Conservation (phyloP, 2,797 vertebrate genomes). For the Karalla daura region DNA sequence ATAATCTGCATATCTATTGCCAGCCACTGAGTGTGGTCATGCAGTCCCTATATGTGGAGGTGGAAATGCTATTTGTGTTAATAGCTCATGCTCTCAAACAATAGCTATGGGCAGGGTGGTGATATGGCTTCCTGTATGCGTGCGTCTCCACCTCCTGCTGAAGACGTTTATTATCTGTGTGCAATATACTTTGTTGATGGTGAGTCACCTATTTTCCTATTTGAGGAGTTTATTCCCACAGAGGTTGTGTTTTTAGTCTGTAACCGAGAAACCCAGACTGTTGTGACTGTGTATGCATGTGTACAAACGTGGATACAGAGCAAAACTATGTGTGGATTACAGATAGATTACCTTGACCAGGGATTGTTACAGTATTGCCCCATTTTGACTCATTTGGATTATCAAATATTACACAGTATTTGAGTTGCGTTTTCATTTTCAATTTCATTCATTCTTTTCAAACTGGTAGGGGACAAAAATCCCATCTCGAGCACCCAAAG, state of each 20-base stretch:
- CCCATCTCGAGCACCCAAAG: too few species aligned
- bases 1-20: conserved; percentile 45
- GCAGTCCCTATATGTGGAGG: background rate
- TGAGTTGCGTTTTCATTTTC: too few species aligned
- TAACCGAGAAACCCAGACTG: background rate
- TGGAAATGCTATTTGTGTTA: conserved; percentile 29
- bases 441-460: too few species aligned
- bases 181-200: background rate
- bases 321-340: too few species aligned
- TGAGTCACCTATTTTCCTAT: conserved; percentile 10
- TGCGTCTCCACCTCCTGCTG: background rate
- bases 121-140: conserved; percentile 15
- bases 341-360: too few species aligned
- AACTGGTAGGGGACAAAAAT: too few species aligned
- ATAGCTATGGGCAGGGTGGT: conserved; percentile 5
- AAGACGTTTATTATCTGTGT: conserved; percentile 7
- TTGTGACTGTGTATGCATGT: background rate
- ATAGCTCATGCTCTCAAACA: conserved; percentile 24
- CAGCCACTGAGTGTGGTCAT: conserved; percentile 1
- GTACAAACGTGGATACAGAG: background rate
- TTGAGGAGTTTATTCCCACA: background rate
- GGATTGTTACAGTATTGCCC: too few species aligned
- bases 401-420: too few species aligned
- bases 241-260: background rate
- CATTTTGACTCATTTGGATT: too few species aligned